phyloP scores from a whole-genome alignment of 2,113 vertebrate species.

The Hypomesus transpacificus region DNA sequence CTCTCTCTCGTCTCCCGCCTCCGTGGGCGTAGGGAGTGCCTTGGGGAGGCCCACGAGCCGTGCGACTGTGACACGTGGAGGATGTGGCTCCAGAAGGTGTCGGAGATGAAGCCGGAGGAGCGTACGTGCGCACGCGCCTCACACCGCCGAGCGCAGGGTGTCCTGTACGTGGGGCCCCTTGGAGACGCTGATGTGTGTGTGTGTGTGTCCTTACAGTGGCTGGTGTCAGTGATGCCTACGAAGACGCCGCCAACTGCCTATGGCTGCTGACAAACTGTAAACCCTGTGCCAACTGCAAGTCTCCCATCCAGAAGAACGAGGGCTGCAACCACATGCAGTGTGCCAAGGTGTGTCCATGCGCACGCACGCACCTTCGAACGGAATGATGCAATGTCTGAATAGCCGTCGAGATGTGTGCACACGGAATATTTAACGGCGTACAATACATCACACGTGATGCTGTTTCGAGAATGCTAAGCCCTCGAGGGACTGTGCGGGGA shows the following conservation, averaged over 20 bases:
- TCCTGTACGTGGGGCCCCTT: not conserved
- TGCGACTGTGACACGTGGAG: constrained; percentile 98
- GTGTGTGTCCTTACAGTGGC: constrained; percentile 75
- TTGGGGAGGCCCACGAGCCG: constrained; percentile 95
- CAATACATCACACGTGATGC: too few relatives aligned
- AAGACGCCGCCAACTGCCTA: constrained; percentile 97
- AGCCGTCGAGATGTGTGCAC: too few relatives aligned
- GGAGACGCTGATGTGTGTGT: not conserved
- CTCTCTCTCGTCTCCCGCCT: not conserved
- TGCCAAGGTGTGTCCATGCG: constrained; percentile 84
- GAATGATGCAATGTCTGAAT: too few relatives aligned
- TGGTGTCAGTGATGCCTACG: constrained; percentile 93
- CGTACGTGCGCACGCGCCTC: constrained; percentile 73
- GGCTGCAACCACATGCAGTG: constrained; percentile 99
- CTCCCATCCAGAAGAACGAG: constrained; percentile 98
- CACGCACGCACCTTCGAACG: not conserved
- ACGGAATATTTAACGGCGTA: too few relatives aligned
- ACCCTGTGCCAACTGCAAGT: constrained; percentile 96
- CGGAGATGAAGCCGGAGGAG: constrained; percentile 95
- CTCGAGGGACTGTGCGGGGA: too few relatives aligned
- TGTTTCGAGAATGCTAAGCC: too few relatives aligned
- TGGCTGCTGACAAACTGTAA: constrained; percentile 97
- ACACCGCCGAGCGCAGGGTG: not conserved
- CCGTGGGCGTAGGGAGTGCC: constrained; percentile 81
- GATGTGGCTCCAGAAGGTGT: constrained; percentile 93